These are phyloP conservation scores for Pocillopora grandis DNA, from an alignment of 92 coral and sea anemone genomes.

Conservation along the genomic window DNA sequence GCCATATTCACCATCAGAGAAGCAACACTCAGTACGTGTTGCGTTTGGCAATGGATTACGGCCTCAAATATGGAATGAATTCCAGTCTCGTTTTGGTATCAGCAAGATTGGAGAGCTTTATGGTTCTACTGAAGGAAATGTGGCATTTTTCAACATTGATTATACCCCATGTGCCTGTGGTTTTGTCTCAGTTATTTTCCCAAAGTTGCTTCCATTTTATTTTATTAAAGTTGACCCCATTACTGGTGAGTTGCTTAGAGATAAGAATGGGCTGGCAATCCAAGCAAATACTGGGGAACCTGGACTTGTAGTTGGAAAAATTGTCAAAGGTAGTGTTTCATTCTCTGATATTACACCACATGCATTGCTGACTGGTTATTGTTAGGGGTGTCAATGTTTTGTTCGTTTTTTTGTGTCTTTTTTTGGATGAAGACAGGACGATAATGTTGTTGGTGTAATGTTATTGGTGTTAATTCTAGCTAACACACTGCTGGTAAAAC, in stretches of 20 bases:
- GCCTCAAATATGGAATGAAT: conserved; percentile 90
- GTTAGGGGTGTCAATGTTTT: no score
- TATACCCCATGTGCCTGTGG: conserved; percentile 85
- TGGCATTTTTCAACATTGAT: conserved; percentile 59
- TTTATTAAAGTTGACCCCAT: conserved; percentile 71
- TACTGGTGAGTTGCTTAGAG: conserved; percentile 78
- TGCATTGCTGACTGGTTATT: no score
- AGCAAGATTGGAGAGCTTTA: conserved; percentile 80
- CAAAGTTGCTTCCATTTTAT: conserved; percentile 50
- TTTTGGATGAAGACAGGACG: no score
- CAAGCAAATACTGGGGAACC: conserved; percentile 74
- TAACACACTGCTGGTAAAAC: no score
- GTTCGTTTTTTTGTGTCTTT: no score
- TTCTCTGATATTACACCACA: no score
- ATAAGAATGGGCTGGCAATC: conserved; percentile 79
- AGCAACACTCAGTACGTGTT: conserved; percentile 72
- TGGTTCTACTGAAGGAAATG: conserved; percentile 95
- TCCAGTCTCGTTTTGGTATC: conserved; percentile 86
- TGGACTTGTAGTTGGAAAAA: conserved; percentile 76
- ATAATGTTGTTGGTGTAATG: no score
- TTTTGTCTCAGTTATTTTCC: conserved; percentile 61
- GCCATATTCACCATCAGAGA: conserved; percentile 79
- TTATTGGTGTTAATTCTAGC: no score
- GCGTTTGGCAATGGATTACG: conserved; percentile 87
- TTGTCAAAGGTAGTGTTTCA: conserved; percentile 37